These are phyloP conservation scores for Halisarca cf. caerulea DNA, from an alignment of 37 sponge, comb jelly and placozoan species.

Conservation along the genomic window DNA sequence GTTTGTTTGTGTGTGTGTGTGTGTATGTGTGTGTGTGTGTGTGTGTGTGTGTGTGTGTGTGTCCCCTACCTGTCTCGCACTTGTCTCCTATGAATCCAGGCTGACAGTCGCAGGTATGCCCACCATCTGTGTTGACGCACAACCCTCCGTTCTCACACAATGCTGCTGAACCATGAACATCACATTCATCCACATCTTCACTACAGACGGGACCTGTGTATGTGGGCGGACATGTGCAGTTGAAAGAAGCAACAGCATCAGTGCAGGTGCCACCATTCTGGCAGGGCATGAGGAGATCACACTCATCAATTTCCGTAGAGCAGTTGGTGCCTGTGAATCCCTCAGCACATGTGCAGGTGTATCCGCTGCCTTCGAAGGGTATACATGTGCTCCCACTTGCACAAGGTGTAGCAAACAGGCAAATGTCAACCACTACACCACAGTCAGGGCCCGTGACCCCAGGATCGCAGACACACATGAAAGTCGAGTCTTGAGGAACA, in stretches of 20 bases:
- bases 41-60: too few species aligned
- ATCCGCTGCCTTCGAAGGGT: not conserved
- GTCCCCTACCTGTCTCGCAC: not conserved
- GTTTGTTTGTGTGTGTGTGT: too few species aligned
- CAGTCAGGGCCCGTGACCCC: constrained; percentile 36
- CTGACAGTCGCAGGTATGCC: not conserved
- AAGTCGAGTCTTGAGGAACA: constrained; percentile 6
- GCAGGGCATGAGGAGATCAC: constrained; percentile 10
- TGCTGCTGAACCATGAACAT: not conserved
- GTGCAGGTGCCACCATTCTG: constrained; percentile 49
- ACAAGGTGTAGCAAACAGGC: constrained; percentile 7
- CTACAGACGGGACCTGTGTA: constrained; percentile 47
- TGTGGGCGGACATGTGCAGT: constrained; percentile 45
- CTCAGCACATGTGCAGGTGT: constrained; percentile 34
- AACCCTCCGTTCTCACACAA: constrained; percentile 40
- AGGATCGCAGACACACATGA: constrained; percentile 18
- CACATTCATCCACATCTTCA: constrained; percentile 38
- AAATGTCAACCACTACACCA: constrained; percentile 33
- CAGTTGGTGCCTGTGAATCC: constrained; percentile 32
- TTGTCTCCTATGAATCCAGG: not conserved
- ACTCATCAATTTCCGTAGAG: constrained; percentile 21
- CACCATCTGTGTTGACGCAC: constrained; percentile 26
- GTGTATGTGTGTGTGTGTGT: too few species aligned
- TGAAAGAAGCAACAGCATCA: constrained; percentile 31
- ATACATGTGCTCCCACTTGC: constrained; percentile 15